Base-by-base conservation (phyloP, 2,888 invertebrate species). In the Galerucella pusilla region DNA sequence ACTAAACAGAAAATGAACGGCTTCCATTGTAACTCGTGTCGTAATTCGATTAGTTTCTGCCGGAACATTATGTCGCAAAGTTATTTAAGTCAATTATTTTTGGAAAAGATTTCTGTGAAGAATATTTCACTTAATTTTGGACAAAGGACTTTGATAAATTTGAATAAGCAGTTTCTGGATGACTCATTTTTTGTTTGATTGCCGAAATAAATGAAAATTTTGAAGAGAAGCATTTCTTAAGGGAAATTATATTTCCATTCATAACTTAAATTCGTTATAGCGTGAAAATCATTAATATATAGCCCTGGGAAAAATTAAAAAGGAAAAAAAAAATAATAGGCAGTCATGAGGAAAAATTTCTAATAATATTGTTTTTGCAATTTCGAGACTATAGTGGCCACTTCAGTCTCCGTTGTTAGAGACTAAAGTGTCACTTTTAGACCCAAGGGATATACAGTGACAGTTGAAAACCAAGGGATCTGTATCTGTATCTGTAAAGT, bases 11-110 rank as follows among this genome's bases (percentile, higher is more conserved):
- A 35, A 63, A 63, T 63, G 7, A 63, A n/a, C 35, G 63, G 42
- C 63, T 4, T 63, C 35, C 63, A 63, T 63, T 63, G 35, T 63
- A 7, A 63, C 16, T 28, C 35, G 63, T 28, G 25, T 35, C 35
- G n/a, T 63, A 63, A 63, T 63, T 63, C 63, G 35, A 63, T 63
- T 63, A 63, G 63, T 63, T 63, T 63, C 35, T 63, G 35, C 35
- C 63, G 42, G 63, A 63, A 63, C n/a, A 63, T 63, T 42, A 16
- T 35, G 61, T 42, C 7, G n/a, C 7, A 16, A 14, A 63, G 61
- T 63, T 63, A 63, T 63, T 63, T 63, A 6, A 42, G 63, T 42
- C 6, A 57, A 9, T 57, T 54, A 54, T 14, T 54, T 57, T 57
- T 10, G 14, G 14, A 42, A 35, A 63, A 63, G 42, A 42, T 35